Evolutionary conservation across 1,140 invertebrate species (phyloP), one percentile per base, ranked within the genome.

Genomic region (Drosophila ananassae): DNA sequence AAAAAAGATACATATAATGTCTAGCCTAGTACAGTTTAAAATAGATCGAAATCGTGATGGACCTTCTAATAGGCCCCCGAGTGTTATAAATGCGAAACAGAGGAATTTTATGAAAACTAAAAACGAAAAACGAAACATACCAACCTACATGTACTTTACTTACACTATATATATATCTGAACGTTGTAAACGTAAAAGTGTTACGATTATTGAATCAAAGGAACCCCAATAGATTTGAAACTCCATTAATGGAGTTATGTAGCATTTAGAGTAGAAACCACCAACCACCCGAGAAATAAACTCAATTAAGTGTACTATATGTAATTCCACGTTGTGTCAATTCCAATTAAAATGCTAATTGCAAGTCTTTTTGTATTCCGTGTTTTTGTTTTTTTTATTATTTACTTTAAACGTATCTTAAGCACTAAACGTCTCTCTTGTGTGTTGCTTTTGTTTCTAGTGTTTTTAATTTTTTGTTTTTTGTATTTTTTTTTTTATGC

Each of bases 191-290:
- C 53, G 60, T 77, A 71, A 60, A 62, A 67, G 74, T 87, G 77
- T 75, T 72, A 63, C 67, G 25, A 25, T 25, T 25, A 4, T 25
- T 5, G 25, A 25, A 25, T 25, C 25, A 25, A 25, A 25, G 6
- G 25, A 7, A 28, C 7, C 25, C 5, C 5, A 6, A 6, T 81
- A 82, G 74, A 63, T 78, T 67, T 62, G 71, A 79, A 63, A 71
- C 61, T 72, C 78, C 73, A 66, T 68, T 68, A 58, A 69, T 54
- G 76, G 77, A 67, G 73, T 85, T 85, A 79, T 73, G 76, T 87
- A 87, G 83, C 83, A 89, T 87, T 87, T 89, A 79, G 78, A 73
- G 63, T 79, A 79, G 79, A 78, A 37, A 67, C 66, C 30, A 67
- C 66, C 30, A 58, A 89, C 83, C 83, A 75, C 82, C 78, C 68